Evolutionary conservation across 2,113 vertebrate genomes (phyloP), one percentile per base, ranked within the genome.

Genomic region (Pseudorectes ferrugineus): DNA sequence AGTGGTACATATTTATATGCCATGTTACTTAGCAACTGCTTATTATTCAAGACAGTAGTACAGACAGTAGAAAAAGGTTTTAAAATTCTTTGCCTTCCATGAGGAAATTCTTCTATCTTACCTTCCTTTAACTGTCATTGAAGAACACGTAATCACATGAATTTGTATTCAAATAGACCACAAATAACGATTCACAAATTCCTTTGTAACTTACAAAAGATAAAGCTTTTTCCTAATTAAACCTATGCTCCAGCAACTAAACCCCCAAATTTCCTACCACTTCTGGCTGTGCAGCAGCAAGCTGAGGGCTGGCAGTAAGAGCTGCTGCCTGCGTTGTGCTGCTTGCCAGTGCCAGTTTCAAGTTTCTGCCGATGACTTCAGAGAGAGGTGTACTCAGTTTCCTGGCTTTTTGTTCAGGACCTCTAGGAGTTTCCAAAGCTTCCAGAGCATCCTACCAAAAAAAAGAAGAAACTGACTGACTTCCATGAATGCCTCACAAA

Each of bases 331-430:
- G 91, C 16, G 97, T 97, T 17, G 97, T 96, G 94, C 99, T 99
- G 81, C 99, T 99, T 78, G 98, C 98, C 95, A 99, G 92, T 7
- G 99, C 99, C 63, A 99, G 88, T 81, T 98, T 98, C 95, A 99
- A 77, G 96, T 99, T 99, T 95, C 98, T 98, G 89, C 98, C 95
- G 10, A 99, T 98, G 72, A 99, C 97, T 94, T 99, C 99, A 3
- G 99, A 99, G 45, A 99, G 98, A 2, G 99, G 99, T 6, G 99
- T 99, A 71, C 98, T 98, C 46, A 75, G 75, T 58, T 88, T 98
- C 88, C 97, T 97, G 20, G 12, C 66, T 51, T 94, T 98, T 58
- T 98, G 98, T 28, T 96, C 93, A 76, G 95, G 75, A 63, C 97
- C 97, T 75, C 95, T 97, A 43, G 99, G 99, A 68, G 99, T 99